Evolutionary conservation across 2,888 invertebrate genomes (phyloP).

Genomic region (Gerosis bhagava): DNA sequence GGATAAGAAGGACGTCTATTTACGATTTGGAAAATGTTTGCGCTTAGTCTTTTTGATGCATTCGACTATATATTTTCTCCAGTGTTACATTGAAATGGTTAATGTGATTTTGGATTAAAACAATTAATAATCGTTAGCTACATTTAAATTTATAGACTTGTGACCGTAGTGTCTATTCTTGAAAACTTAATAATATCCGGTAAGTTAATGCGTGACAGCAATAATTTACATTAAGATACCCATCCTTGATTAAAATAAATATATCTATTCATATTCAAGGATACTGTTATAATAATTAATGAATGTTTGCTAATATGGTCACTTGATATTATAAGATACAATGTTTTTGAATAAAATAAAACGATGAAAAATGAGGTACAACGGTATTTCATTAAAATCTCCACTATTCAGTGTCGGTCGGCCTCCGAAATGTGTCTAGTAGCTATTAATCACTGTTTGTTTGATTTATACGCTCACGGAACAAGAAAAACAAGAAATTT

Average conservation of each 20-base stretch:
- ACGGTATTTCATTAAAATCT: slow-evolving; percentile 11
- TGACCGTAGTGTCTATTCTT: too few species aligned
- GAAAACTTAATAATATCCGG: slow-evolving; percentile 10
- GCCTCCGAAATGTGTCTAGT: slow-evolving; percentile 8
- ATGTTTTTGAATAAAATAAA: slow-evolving; percentile 13
- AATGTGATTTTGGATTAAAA: too few species aligned
- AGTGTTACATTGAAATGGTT: too few species aligned
- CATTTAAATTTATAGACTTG: too few species aligned
- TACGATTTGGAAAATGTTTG: slow-evolving; percentile 4
- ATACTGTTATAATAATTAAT: slow-evolving; percentile 13
- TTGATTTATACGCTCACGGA: slow-evolving; percentile 17
- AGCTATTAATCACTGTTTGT: slow-evolving; percentile 15
- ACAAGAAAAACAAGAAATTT: slow-evolving; percentile 19
- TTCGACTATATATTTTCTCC: too few species aligned
- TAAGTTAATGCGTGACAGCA: neutral
- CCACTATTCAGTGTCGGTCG: slow-evolving; percentile 6
- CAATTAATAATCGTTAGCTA: too few species aligned
- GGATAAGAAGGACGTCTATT: slow-evolving; percentile 4
- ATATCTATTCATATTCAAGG: neutral
- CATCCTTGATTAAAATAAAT: slow-evolving; percentile 8
- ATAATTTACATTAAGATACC: neutral
- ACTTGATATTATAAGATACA: slow-evolving; percentile 8
- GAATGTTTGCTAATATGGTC: slow-evolving; percentile 5
- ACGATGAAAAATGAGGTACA: slow-evolving; percentile 11
- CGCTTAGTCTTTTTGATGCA: too few species aligned